Evolutionary conservation across 1,140 invertebrate species (phyloP).

Genomic region (Apis dorsata): DNA sequence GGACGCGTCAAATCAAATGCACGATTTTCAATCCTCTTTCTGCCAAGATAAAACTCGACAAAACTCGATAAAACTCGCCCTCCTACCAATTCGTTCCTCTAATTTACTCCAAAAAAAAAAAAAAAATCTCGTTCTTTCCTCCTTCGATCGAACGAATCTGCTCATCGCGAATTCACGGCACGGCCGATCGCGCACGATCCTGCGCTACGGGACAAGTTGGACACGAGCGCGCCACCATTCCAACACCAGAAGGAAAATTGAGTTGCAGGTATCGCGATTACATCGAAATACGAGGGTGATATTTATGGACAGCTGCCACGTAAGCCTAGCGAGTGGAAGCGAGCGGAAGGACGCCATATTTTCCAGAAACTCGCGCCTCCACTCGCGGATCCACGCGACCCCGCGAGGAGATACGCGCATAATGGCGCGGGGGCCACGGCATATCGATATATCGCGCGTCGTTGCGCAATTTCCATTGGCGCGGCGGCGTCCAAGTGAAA

Average conservation of each 20-base stretch:
- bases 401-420: constrained; percentile 46
- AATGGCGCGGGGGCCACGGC: constrained; percentile 40
- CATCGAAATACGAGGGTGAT: not conserved
- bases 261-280: constrained; percentile 37
- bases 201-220: too few species aligned
- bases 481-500: constrained; percentile 51
- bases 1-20: too few species aligned
- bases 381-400: constrained; percentile 25
- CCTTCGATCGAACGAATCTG: too few species aligned
- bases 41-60: too few species aligned
- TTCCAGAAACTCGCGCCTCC: constrained; percentile 27
- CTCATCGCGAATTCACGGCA: too few species aligned
- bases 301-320: not conserved
- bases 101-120: too few species aligned
- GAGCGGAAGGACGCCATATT: not conserved
- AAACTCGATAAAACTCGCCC: too few species aligned
- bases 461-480: constrained; percentile 47
- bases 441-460: constrained; percentile 39
- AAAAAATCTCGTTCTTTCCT: too few species aligned
- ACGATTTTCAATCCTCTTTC: too few species aligned
- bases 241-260: constrained; percentile 1
- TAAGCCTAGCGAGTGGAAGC: not conserved
- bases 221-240: too few species aligned
- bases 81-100: too few species aligned
- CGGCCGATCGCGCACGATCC: too few species aligned